Base-by-base conservation (phyloP, 2,888 invertebrate genomes). In the Dynastes tityus region DNA sequence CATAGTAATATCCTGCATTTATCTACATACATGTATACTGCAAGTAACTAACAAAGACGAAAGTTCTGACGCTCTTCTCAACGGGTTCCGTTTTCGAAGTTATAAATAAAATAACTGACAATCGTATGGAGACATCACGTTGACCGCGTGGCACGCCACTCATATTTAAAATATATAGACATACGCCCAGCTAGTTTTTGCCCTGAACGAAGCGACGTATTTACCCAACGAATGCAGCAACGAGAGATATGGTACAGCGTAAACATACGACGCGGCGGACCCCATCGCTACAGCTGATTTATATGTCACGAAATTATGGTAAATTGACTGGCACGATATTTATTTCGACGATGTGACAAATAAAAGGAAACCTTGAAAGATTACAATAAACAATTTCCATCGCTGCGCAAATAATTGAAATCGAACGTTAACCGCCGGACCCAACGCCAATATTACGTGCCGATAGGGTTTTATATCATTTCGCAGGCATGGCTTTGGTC, bases 31-130 rank as follows among this genome's bases (percentile, higher is more conserved):
- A 22, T 22, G 22, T 22, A 22, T 22, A 22, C 22, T 22, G 22
- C 22, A 22, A 22, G 22, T 22, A 22, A 22, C 22, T 22, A 22
- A 22, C 22, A 22, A 22, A 22, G 22, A 22, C 22, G 22, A 22
- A 22, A 22, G 22, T 22, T 22, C 22, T 22, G 22, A 22, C 45
- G 11, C 11, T 45, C 11, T 11, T 45, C 8, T 45, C 45, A 11
- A 45, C 45, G 45, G 45, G 45, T 45, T 45, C 45, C 45, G 45
- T 45, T 45, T 63, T 63, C 63, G 37, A 55, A 37, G 55, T 53
- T 37, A 71, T 71, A 71, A 71, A 71, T 71, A 71, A 71, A 71
- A 71, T 55, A 71, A 71, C 55, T 32, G 71, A 71, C 71, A 71
- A 71, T 71, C 71, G 71, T 55, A 71, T 55, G 55, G 71, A 71